Evolutionary conservation across 2,113 vertebrate genomes (phyloP).

Genomic region (Aspiorhynchus laticeps): DNA sequence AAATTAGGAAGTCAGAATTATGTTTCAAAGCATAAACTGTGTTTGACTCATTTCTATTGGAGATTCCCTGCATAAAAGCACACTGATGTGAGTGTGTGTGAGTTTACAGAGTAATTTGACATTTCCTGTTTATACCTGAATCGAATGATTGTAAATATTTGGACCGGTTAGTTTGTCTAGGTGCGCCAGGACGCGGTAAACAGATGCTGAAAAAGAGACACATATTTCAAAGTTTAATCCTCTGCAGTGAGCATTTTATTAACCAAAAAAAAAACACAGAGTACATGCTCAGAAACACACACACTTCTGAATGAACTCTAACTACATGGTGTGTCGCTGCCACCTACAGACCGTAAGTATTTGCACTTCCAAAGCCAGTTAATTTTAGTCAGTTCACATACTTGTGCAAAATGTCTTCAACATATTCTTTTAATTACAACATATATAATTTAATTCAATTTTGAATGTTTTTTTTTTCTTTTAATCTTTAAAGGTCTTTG

Average conservation of each 20-base stretch:
- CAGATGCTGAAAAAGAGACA: slow-evolving; percentile 40
- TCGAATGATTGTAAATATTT: slow-evolving; percentile 22
- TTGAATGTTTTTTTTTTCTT: neutral
- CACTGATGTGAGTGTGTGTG: slow-evolving; percentile 22
- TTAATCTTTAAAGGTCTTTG: neutral
- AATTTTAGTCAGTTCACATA: neutral
- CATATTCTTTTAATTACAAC: neutral
- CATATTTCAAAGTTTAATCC: slow-evolving; percentile 18
- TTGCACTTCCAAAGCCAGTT: neutral
- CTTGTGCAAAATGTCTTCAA: neutral
- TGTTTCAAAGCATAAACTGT: slow-evolving; percentile 2
- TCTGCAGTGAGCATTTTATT: neutral
- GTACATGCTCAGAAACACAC: slow-evolving; percentile 37
- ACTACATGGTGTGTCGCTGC: slow-evolving; percentile 35
- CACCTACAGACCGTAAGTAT: slow-evolving; percentile 39
- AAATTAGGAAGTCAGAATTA: neutral
- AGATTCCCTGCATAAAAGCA: slow-evolving; percentile 13
- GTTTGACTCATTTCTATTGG: slow-evolving; percentile 15
- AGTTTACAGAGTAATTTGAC: slow-evolving; percentile 12
- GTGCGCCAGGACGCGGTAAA: neutral
- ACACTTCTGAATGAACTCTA: neutral
- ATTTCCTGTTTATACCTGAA: slow-evolving; percentile 50
- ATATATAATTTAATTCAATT: neutral
- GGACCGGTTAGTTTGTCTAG: slow-evolving; percentile 30
- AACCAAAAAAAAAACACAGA: neutral